Evolutionary conservation across 2,888 invertebrate genomes (phyloP), one percentile per base, ranked within the genome.

Genomic region (Amiota communis): DNA sequence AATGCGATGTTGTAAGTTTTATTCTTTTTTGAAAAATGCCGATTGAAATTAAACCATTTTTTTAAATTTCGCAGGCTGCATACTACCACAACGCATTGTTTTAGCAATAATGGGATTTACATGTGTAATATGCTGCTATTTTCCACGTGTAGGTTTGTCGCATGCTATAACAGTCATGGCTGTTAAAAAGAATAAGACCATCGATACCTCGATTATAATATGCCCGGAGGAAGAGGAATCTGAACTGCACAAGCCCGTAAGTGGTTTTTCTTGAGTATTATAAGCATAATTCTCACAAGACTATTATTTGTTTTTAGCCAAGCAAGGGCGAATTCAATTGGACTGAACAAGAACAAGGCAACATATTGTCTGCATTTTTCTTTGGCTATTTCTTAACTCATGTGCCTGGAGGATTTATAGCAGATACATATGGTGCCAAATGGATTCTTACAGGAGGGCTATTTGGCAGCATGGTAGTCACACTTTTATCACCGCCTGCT

Each of bases 321-420:
- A 36, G 36, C 6, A 36, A 36, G 0, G 83, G 79, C 89, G 90
- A 85, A 72, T 94, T 92, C 86, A 91, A 92, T 49, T 95, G 95
- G 95, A 91, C 91, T 73, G 92, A 93, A 84, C 88, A 91, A 68
- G 91, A 92, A 0, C 93, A 95, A 90, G 95, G 95, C 0, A 87
- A 93, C 13, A 94, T 96, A 23, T 90, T 96, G 13, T 93, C 94
- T 57, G 92, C 94, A 0, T 96, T 96, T 88, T 96, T 95, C 90
- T 94, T 94, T 91, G 96, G 96, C 0, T 96, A 96, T 89, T 92
- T 95, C 0, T 36, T 95, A 0, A 94, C 95, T 0, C 96, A 96
- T 85, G 83, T 96, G 11, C 96, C 96, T 0, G 96, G 95, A 17
- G 96, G 95, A 51, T 90, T 94, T 70, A 81, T 96, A 12, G 94